These are phyloP conservation scores for Catharus ustulatus DNA, from an alignment of 2,797 vertebrate genomes.

Conservation along the genomic window DNA sequence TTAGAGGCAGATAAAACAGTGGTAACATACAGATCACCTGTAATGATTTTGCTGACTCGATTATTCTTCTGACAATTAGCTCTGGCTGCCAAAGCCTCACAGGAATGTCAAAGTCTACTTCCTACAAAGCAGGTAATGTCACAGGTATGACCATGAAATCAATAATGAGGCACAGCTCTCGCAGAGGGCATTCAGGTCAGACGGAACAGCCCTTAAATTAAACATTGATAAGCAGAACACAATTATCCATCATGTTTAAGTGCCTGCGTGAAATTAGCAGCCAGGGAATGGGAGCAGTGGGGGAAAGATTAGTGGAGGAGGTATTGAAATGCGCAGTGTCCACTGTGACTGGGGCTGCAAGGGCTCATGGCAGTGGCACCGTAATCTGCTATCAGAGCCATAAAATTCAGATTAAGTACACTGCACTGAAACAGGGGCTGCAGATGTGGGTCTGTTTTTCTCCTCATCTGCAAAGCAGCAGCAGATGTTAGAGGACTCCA, in stretches of 20 bases:
- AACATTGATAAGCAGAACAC: constrained; percentile 75
- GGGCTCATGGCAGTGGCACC: not conserved
- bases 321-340: constrained; percentile 43
- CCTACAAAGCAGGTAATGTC: constrained; percentile 77
- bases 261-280: constrained; percentile 74
- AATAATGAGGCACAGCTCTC: constrained; percentile 76
- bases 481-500: not conserved
- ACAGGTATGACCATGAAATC: constrained; percentile 80
- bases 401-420: constrained; percentile 53
- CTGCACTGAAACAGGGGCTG: not conserved
- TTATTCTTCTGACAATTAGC: constrained; percentile 78
- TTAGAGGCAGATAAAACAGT: constrained; percentile 80
- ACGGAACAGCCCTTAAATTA: constrained; percentile 75
- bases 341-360: constrained; percentile 34
- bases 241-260: constrained; percentile 73
- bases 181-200: constrained; percentile 79
- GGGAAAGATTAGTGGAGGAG: constrained; percentile 66
- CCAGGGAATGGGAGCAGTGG: constrained; percentile 57
- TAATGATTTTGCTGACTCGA: constrained; percentile 80
- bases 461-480: not conserved
- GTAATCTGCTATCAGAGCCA: constrained; percentile 32
- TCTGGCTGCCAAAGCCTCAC: constrained; percentile 71
- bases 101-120: constrained; percentile 77
- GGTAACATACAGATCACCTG: constrained; percentile 76
- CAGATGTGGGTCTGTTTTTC: not conserved